Percentiles rank a stretch among this genome's conserved stretches.
Conservation (phyloP, 2,797 vertebrate genomes). For the Labeo calbasu region DNA sequence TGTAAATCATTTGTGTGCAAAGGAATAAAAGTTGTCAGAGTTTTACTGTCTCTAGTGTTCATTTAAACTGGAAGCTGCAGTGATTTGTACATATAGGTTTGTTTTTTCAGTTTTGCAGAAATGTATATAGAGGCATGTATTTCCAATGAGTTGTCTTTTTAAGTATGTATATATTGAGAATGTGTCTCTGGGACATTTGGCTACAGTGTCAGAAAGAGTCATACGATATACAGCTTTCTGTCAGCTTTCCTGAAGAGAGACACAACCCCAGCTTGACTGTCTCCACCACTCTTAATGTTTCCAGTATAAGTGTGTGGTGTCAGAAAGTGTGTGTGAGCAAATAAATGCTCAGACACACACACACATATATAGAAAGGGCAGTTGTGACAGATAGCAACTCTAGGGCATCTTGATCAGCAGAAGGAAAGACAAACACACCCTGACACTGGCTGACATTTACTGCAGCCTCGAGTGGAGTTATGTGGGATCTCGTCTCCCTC, state of each 20-base stretch:
- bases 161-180: constrained; percentile 34
- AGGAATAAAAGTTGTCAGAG: too few species aligned
- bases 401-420: constrained; percentile 43
- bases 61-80: too few species aligned
- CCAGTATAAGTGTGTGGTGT: constrained; percentile 38
- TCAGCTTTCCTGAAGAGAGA: constrained; percentile 67
- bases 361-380: background rate
- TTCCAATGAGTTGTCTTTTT: background rate
- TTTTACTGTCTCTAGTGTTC: too few species aligned
- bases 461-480: constrained; percentile 60
- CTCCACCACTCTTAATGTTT: constrained; percentile 59
- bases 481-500: constrained; percentile 47
- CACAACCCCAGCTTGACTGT: constrained; percentile 58
- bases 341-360: constrained; percentile 13
- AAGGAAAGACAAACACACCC: constrained; percentile 38
- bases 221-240: constrained; percentile 60
- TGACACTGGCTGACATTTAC: constrained; percentile 64
- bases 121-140: too few species aligned
- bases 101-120: too few species aligned
- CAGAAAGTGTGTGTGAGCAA: constrained; percentile 40
- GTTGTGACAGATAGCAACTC: constrained; percentile 23
- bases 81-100: too few species aligned
- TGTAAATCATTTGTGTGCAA: too few species aligned
- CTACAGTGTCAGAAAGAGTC: constrained; percentile 69
- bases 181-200: constrained; percentile 57